Percentiles rank a stretch among this genome's conserved stretches.
Evolutionary conservation across 1,140 invertebrate genomes (phyloP).

Genomic region (Drosophila sulfurigaster): DNA sequence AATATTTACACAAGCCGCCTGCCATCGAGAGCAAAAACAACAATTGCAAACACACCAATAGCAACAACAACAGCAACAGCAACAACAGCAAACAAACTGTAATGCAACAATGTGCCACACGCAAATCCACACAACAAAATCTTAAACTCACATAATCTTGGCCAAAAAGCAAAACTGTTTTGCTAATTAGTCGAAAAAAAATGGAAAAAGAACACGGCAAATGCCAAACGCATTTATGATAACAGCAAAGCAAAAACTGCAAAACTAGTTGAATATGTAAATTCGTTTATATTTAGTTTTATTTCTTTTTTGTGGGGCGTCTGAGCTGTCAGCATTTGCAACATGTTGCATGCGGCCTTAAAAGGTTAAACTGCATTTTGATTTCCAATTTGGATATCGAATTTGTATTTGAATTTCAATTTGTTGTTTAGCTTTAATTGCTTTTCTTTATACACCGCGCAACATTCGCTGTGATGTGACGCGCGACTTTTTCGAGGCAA

Average conservation of each 20-base stretch:
- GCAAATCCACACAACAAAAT: slow-evolving; percentile 27
- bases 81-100: slow-evolving; percentile 11
- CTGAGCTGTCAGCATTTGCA: slow-evolving; percentile 48
- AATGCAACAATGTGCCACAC: slow-evolving; percentile 51
- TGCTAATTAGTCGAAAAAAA: slow-evolving; percentile 41
- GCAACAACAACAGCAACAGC: slow-evolving; percentile 12
- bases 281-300: not conserved
- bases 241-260: slow-evolving; percentile 43
- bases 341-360: slow-evolving; percentile 60
- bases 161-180: slow-evolving; percentile 15
- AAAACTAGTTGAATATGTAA: slow-evolving; percentile 31
- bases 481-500: not conserved
- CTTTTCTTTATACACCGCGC: slow-evolving; percentile 9
- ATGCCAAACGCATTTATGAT: slow-evolving; percentile 71
- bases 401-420: slow-evolving; percentile 54
- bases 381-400: slow-evolving; percentile 36
- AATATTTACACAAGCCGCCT: slow-evolving; percentile 77
- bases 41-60: slow-evolving; percentile 17
- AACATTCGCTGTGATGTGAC: not conserved
- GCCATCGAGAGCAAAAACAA: slow-evolving; percentile 45
- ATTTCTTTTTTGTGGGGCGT: not conserved
- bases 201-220: slow-evolving; percentile 10
- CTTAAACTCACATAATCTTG: slow-evolving; percentile 6
- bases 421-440: slow-evolving; percentile 59
- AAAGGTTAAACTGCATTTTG: slow-evolving; percentile 76